phyloP scores from a whole-genome alignment of 2,113 vertebrate species.

The Poicephalus gulielmi region DNA sequence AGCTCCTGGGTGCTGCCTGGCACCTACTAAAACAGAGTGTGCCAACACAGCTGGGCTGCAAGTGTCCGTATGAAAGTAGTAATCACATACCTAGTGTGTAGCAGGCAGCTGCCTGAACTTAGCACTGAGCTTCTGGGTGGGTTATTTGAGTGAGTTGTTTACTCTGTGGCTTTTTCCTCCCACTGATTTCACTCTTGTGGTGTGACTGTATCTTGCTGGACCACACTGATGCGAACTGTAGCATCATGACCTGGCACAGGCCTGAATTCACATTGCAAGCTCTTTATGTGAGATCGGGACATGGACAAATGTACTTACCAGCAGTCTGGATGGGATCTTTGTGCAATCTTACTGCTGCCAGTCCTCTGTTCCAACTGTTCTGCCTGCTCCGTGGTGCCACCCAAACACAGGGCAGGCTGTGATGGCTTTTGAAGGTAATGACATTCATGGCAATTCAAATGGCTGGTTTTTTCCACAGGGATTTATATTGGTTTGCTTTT shows the following conservation, averaged over 20 bases:
- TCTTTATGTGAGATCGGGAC: neutral
- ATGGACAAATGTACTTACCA: neutral
- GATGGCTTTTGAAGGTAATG: neutral
- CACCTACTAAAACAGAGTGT: neutral
- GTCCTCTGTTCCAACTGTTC: neutral
- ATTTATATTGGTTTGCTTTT: constrained; percentile 36
- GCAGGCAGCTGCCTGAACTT: neutral
- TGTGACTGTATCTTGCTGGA: neutral
- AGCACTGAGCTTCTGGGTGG: neutral
- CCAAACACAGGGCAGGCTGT: neutral
- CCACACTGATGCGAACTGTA: neutral
- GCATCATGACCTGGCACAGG: neutral
- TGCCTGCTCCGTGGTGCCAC: neutral
- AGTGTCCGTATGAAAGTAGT: neutral
- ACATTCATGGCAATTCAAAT: neutral
- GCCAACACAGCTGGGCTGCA: neutral
- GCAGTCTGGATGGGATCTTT: neutral
- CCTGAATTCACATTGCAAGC: neutral
- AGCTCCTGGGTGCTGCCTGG: neutral
- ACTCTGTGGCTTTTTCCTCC: neutral
- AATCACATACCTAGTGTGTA: neutral
- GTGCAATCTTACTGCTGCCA: neutral
- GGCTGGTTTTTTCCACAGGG: constrained; percentile 8
- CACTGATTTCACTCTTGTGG: accelerated
- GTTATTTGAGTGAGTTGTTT: neutral